Base-by-base conservation (phyloP, 2,888 invertebrate genomes). In the Embidobia sp. region DNA sequence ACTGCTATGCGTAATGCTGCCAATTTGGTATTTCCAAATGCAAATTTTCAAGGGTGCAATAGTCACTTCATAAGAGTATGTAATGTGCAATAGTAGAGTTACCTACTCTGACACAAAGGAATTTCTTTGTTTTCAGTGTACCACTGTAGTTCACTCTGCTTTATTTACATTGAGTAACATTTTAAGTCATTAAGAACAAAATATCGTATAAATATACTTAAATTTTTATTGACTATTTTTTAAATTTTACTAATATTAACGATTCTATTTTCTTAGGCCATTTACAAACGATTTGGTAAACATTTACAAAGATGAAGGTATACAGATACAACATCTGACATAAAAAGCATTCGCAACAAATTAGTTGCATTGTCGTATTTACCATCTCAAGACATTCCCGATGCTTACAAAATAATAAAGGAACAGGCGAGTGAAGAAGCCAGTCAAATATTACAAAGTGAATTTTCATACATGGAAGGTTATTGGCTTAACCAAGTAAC, bases 1-100 rank as follows among this genome's bases (percentile, higher is more conserved):
- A 4, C 1, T 5, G 18, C 57, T 4, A 16, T 55, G 4, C 42
- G n/a, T 0, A 42, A 31, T 18, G 29, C 18, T 29, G 57, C 31
- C 8, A 10, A 3, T 2, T 1, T 2, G 7, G 13, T 42, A n/a
- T 57, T 4, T 13, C 57, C 29, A 18, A 3, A 42, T 11, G 27
- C 42, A 1, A 11, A 5, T 7, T 18, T 57, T 29, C 57, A 57
- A 4, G 57, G 57, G 7, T 57, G 57, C 31, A 57, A 57, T n/a
- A 19, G 6, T 1, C 57, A 57, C 13, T 57, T 6, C 11, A 42
- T 16, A 7, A 10, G 53, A 3, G 53, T 55, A 40, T 27, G 53
- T 27, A 22, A 22, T 22, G 22, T n/a, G n/a, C n/a, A n/a, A n/a
- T n/a, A n/a, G n/a, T n/a, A n/a, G n/a, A n/a, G n/a, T n/a, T n/a